Evolutionary conservation across 35 echinoderm and acorn worm genomes (phyloP).

Genomic region (Apostichopus californicus): DNA sequence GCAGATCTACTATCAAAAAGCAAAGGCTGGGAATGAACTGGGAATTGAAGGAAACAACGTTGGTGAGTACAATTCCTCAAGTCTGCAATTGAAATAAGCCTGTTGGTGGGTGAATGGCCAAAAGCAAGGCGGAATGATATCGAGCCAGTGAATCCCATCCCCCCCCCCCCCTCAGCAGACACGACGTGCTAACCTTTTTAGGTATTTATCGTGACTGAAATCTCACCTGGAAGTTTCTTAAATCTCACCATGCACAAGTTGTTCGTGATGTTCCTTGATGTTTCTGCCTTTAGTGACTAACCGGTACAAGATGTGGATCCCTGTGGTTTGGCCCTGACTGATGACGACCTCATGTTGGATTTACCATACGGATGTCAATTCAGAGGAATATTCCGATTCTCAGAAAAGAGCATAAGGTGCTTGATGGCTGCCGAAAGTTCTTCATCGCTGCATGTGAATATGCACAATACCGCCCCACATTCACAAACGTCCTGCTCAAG

Average conservation of each 20-base stretch:
- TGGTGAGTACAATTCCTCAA: too few species aligned
- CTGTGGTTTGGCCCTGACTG: background rate
- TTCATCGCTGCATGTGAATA: constrained; percentile 4
- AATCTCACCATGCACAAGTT: background rate
- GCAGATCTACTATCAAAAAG: too few species aligned
- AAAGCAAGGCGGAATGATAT: too few species aligned
- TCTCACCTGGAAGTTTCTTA: too few species aligned
- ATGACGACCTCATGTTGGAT: background rate
- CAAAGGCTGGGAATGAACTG: too few species aligned
- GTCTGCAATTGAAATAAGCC: too few species aligned
- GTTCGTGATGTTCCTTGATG: background rate
- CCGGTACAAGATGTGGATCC: background rate
- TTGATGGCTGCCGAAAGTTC: background rate
- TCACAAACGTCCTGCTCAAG: background rate
- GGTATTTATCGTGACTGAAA: too few species aligned
- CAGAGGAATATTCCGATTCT: background rate
- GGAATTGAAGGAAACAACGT: too few species aligned
- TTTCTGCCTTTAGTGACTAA: background rate
- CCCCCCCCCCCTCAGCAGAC: too few species aligned
- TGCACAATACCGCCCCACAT: background rate
- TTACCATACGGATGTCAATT: background rate
- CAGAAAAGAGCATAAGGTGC: background rate
- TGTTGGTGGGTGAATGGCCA: too few species aligned
- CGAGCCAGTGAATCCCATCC: too few species aligned
- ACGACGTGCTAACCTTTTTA: too few species aligned